Evolutionary conservation across 2,888 invertebrate genomes (phyloP).

Genomic region (Colostygia pectinataria): DNA sequence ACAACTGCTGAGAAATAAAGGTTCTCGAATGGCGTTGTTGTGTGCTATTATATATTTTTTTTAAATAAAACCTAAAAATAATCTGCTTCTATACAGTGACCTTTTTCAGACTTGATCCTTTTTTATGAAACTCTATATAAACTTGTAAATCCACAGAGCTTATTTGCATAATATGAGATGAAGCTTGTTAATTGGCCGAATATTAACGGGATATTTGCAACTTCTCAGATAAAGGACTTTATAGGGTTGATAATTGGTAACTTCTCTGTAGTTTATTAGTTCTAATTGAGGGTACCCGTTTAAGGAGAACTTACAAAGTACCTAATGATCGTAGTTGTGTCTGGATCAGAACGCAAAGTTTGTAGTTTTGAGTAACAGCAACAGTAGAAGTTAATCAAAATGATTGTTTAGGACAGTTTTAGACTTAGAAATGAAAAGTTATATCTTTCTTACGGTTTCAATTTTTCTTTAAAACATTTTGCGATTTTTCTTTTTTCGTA

Average conservation of each 20-base stretch:
- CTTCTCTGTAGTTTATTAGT: conserved; percentile 54
- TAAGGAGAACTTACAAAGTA: conserved; percentile 42
- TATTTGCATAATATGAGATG: conserved; percentile 25
- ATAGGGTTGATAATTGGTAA: conserved; percentile 56
- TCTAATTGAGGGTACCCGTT: conserved; percentile 42
- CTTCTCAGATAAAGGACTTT: conserved; percentile 58
- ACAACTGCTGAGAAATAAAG: too few species aligned
- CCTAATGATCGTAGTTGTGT: conserved; percentile 11
- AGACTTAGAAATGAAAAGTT: too few species aligned
- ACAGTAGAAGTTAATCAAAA: conserved; percentile 2
- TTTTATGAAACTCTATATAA: neutral
- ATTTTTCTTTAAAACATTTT: too few species aligned
- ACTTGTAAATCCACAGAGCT: neutral
- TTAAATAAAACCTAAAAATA: too few species aligned
- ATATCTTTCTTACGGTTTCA: too few species aligned
- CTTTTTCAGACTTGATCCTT: neutral
- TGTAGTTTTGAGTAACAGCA: neutral
- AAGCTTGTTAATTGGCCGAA: conserved; percentile 55
- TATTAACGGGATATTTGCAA: conserved; percentile 60
- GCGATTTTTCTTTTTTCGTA: too few species aligned
- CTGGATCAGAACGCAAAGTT: conserved; percentile 26
- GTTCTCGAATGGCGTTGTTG: too few species aligned
- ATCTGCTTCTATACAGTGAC: too few species aligned
- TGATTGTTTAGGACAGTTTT: conserved; percentile 11
- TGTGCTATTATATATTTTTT: too few species aligned